These are phyloP conservation scores for Zaprionus vittiger DNA, from an alignment of 1,140 invertebrate genomes.

Conservation along the genomic window DNA sequence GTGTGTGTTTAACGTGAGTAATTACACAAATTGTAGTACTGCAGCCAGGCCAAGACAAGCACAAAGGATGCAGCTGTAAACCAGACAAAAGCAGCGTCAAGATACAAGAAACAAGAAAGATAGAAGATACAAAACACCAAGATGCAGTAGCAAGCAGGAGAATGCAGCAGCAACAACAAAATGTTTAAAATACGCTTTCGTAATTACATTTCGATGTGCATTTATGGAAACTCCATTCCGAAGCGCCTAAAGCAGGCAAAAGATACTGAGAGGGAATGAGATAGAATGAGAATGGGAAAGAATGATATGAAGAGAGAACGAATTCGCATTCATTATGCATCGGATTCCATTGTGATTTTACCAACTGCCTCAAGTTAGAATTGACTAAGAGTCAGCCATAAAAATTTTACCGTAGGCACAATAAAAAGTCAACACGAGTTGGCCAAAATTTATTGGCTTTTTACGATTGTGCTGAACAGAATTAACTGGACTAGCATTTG, in stretches of 20 bases:
- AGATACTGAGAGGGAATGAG: background rate
- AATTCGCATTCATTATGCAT: background rate
- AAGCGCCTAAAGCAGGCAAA: background rate
- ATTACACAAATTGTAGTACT: constrained; percentile 35
- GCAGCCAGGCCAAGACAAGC: constrained; percentile 14
- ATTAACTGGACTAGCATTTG: constrained; percentile 2
- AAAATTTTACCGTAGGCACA: too few species aligned
- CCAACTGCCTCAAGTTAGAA: too few species aligned
- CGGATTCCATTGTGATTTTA: too few species aligned
- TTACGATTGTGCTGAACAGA: background rate
- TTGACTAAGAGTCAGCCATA: too few species aligned
- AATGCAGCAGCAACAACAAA: background rate
- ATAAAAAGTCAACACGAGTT: too few species aligned
- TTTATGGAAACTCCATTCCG: constrained; percentile 22
- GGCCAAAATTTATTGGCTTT: background rate
- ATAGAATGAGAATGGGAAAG: background rate
- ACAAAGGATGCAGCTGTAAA: constrained; percentile 18
- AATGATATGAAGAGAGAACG: background rate
- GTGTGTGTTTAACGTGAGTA: constrained; percentile 26
- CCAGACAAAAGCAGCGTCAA: constrained; percentile 9
- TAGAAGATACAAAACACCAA: constrained; percentile 5
- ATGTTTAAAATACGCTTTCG: constrained; percentile 7
- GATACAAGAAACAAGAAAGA: constrained; percentile 5
- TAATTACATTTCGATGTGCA: constrained; percentile 27
- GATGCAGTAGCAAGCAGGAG: background rate